A percentile compares a stretch with the other conserved stretches of the same genome.
These are phyloP conservation scores for Barbus barbus DNA, from an alignment of 2,113 vertebrate genomes.

Conservation along the genomic window DNA sequence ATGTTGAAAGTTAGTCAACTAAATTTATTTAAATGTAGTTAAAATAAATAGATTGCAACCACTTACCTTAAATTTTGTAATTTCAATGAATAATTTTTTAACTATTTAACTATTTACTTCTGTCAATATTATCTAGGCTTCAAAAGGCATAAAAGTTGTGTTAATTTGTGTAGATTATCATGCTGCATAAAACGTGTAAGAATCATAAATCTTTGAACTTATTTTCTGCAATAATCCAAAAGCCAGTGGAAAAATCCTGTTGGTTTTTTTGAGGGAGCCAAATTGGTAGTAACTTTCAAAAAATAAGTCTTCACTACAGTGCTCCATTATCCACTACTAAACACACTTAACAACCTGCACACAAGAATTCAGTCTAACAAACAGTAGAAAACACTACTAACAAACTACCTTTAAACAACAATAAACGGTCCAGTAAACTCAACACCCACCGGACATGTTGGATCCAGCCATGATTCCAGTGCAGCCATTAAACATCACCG, in stretches of 20 bases:
- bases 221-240: not conserved
- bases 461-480: slow-evolving; percentile 90
- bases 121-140: not conserved
- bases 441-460: slow-evolving; percentile 83
- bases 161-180: not conserved
- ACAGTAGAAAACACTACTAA: not conserved
- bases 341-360: not conserved
- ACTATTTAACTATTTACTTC: slow-evolving; percentile 52
- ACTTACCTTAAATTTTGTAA: too few species aligned
- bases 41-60: too few species aligned
- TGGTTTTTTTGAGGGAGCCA: not conserved
- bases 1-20: too few species aligned
- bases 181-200: not conserved
- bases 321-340: not conserved
- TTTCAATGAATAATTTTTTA: too few species aligned
- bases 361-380: not conserved
- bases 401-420: not conserved
- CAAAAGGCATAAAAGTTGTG: not conserved
- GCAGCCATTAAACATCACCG: slow-evolving; percentile 89
- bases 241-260: not conserved
- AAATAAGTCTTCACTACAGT: too few species aligned
- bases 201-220: not conserved
- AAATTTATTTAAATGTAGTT: too few species aligned
- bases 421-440: not conserved
- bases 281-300: too few species aligned